Evolutionary conservation across 2,888 invertebrate genomes (phyloP), one percentile per base, ranked within the genome.

Genomic region (Doris montereyensis): DNA sequence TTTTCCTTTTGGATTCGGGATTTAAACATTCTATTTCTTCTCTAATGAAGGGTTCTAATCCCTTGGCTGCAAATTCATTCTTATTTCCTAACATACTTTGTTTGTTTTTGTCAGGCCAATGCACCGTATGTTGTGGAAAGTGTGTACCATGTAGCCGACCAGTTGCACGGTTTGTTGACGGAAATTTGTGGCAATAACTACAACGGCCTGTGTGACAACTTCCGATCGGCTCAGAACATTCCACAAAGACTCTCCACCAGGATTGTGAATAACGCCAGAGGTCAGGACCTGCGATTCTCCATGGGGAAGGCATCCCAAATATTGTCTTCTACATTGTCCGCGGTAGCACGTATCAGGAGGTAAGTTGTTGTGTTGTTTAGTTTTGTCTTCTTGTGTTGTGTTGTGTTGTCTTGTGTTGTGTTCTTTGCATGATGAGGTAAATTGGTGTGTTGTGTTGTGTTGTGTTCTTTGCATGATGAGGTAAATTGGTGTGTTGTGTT

Each of bases 71-170:
- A n/a, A n/a, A n/a, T n/a, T n/a, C n/a, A n/a, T n/a, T n/a, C n/a
- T n/a, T n/a, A n/a, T n/a, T n/a, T n/a, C n/a, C n/a, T n/a, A n/a
- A n/a, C n/a, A n/a, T n/a, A n/a, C n/a, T n/a, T n/a, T n/a, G n/a
- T n/a, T 78, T 8, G 81, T 83, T 17, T 76, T 82, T 0, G 70
- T 76, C 10, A 21, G 72, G 78, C 76, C 2, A 85, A 83, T 34
- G 77, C 85, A 3, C 81, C 84, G 1, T 87, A 86, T 73, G 79
- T 85, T 2, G 86, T 89, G 1, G 81, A 83, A 57, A 85, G 91
- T 8, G 89, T 92, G 0, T 87, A 90, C 77, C 86, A 89, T 0
- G 80, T 90, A 35, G 88, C 90, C 0, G 84, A 87, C 41, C 90
- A 89, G 2, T 76, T 91, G 17, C 87, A 90, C 78, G 77, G 85